These are phyloP conservation scores for Sitta europaea DNA, from an alignment of 2,113 vertebrate genomes.

Conservation along the genomic window DNA sequence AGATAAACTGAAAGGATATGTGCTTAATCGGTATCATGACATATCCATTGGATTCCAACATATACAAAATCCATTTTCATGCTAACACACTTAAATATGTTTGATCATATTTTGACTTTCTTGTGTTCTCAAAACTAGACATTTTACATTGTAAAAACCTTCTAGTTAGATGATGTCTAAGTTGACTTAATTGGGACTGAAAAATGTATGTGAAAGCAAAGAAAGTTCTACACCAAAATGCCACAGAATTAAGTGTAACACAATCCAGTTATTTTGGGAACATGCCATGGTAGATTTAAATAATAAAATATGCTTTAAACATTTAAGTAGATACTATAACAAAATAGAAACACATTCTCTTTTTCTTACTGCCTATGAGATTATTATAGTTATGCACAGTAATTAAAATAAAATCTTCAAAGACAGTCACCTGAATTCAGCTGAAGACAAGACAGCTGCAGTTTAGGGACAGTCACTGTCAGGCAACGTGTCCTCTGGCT, in stretches of 20 bases:
- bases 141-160: neutral
- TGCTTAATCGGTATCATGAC: neutral
- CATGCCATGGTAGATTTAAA: neutral
- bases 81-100: neutral
- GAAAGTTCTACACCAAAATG: neutral
- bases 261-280: neutral
- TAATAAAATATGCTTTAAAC: neutral
- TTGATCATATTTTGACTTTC: neutral
- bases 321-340: neutral
- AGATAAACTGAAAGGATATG: constrained; percentile 74
- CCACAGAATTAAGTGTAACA: neutral
- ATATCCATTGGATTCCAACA: neutral
- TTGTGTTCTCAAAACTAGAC: neutral
- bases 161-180: neutral
- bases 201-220: neutral
- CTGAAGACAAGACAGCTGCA: neutral
- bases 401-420: neutral
- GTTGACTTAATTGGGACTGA: neutral
- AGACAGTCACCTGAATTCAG: neutral
- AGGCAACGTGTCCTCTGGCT: neutral
- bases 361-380: neutral
- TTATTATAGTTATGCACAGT: neutral
- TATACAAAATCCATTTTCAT: neutral
- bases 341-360: neutral
- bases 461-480: neutral